Evolutionary conservation across 2,888 invertebrate species (phyloP).

Genomic region (Athripsodes cinereus): DNA sequence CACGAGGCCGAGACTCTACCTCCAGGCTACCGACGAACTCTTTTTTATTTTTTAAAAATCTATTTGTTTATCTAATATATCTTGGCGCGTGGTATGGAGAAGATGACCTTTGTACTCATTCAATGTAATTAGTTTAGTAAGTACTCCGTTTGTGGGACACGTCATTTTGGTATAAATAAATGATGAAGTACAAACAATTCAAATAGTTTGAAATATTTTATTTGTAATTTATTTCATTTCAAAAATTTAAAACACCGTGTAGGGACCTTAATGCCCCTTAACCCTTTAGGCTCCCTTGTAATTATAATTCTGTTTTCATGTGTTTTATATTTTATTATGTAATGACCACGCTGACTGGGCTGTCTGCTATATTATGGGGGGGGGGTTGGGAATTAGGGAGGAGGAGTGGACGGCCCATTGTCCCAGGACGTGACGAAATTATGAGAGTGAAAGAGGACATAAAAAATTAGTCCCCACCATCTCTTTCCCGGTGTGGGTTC

Average conservation of each 20-base stretch:
- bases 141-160: no score
- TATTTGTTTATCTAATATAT: no score
- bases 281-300: slow-evolving; percentile 5
- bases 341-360: slow-evolving; percentile 7
- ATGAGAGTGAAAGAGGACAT: slow-evolving; percentile 11
- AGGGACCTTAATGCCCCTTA: background rate
- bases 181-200: no score
- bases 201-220: background rate
- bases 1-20: no score
- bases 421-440: slow-evolving; percentile 11
- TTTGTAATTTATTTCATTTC: background rate
- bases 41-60: no score
- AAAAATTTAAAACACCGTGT: background rate
- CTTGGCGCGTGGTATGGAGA: no score
- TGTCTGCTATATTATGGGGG: no score
- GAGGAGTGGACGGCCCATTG: slow-evolving; percentile 2
- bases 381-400: background rate
- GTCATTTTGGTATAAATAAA: no score
- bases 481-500: background rate
- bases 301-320: slow-evolving; percentile 19
- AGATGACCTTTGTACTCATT: no score
- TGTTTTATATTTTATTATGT: slow-evolving; percentile 17
- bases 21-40: no score
- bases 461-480: slow-evolving; percentile 13
- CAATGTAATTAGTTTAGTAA: no score